Conservation (phyloP, 2,113 vertebrate species). For the Rhadina sibilatrix region DNA sequence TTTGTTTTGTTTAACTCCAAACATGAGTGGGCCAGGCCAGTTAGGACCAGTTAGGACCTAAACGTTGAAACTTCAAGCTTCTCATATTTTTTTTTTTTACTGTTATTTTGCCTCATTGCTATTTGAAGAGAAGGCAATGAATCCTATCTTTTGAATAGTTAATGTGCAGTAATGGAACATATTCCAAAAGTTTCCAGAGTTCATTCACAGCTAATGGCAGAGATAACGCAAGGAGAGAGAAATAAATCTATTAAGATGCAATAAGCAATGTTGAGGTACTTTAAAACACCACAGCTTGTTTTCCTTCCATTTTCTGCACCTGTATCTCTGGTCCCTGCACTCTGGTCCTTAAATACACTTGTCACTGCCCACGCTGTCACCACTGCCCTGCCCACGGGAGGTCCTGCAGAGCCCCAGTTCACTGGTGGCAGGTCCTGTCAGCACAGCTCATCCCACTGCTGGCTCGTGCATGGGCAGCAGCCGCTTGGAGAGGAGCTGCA, state of each 20-base stretch:
- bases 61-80: not conserved
- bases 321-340: not conserved
- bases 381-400: not conserved
- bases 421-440: not conserved
- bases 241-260: not conserved
- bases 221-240: not conserved
- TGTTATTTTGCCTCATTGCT: not conserved
- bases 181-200: not conserved
- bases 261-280: not conserved
- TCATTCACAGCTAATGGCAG: not conserved
- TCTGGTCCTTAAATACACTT: not conserved
- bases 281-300: not conserved
- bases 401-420: not conserved
- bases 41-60: not conserved
- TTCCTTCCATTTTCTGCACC: not conserved
- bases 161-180: not conserved
- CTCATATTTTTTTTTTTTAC: not conserved
- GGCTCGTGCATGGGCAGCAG: no score
- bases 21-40: not conserved
- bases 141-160: not conserved
- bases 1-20: not conserved
- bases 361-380: not conserved
- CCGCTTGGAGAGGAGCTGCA: not conserved
- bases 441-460: not conserved
- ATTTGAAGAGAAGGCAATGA: not conserved